phyloP scores from a whole-genome alignment of 2,797 vertebrate species.

The Rhadinocentrus ornatus region DNA sequence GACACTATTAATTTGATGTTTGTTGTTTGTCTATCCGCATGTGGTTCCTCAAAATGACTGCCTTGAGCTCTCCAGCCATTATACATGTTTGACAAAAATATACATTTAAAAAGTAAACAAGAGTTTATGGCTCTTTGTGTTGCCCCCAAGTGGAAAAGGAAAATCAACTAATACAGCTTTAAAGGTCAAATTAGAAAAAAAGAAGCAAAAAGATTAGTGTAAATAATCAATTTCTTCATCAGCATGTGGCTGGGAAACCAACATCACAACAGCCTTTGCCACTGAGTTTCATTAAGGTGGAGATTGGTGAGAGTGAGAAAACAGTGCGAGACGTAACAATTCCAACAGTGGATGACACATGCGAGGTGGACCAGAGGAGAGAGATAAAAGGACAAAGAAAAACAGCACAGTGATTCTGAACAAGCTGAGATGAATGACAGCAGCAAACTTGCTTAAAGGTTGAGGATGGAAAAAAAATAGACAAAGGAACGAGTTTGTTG shows the following conservation, averaged over 20 bases:
- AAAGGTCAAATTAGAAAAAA: background rate
- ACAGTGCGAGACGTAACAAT: slow-evolving; percentile 33
- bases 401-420: slow-evolving; percentile 32
- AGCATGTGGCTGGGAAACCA: slow-evolving; percentile 28
- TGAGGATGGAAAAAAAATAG: slow-evolving; percentile 51
- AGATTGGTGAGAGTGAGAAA: slow-evolving; percentile 42
- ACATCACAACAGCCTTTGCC: slow-evolving; percentile 16
- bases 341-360: slow-evolving; percentile 27
- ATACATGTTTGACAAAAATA: background rate
- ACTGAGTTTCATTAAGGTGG: slow-evolving; percentile 41
- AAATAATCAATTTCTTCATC: slow-evolving; percentile 26
- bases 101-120: background rate
- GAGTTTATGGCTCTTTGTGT: background rate
- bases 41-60: too few relatives aligned
- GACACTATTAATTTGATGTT: too few relatives aligned
- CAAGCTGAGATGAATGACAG: slow-evolving; percentile 42
- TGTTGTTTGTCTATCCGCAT: too few relatives aligned
- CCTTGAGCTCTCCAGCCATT: background rate
- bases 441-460: slow-evolving; percentile 48
- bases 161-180: slow-evolving; percentile 3
- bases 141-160: slow-evolving; percentile 13
- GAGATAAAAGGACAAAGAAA: slow-evolving; percentile 39
- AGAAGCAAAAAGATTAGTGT: background rate
- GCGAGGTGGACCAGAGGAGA: slow-evolving; percentile 14
- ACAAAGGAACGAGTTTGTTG: slow-evolving; percentile 70